Percentiles rank a stretch among this genome's conserved stretches.
Evolutionary conservation across 2,797 vertebrate species (phyloP).

Genomic region (Danionella dracula): DNA sequence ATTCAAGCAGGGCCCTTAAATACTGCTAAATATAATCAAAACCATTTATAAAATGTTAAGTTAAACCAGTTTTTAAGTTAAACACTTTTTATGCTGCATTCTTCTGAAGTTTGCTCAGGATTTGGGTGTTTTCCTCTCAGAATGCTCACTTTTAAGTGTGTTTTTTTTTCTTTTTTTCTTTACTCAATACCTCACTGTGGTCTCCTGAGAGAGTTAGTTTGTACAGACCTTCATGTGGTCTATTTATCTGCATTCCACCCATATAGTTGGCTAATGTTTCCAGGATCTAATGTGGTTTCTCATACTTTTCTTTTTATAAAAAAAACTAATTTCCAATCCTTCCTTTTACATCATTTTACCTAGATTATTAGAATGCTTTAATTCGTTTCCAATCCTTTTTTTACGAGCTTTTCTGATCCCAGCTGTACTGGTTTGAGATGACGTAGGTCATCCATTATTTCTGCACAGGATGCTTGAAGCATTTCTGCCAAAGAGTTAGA

Average conservation of each 20-base stretch:
- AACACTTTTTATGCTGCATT: no score
- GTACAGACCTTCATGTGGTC: conserved; percentile 4
- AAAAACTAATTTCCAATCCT: not conserved
- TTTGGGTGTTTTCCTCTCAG: no score
- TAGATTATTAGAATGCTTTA: not conserved
- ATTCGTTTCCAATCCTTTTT: not conserved
- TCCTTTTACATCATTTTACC: not conserved
- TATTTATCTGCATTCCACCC: conserved; percentile 16
- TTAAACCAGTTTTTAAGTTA: no score
- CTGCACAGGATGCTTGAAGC: conserved; percentile 2
- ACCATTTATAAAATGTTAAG: no score
- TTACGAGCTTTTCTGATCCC: conserved; percentile 20
- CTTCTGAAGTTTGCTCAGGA: no score
- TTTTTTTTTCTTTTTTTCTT: not conserved
- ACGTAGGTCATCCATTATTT: conserved; percentile 15
- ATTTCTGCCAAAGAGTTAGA: conserved; percentile 20
- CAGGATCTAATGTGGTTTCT: not conserved
- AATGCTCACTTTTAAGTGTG: no score
- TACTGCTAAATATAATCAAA: no score
- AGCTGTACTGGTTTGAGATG: not conserved
- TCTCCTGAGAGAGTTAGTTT: not conserved
- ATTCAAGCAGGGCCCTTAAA: no score
- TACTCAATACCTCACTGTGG: not conserved
- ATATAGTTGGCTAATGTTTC: conserved; percentile 4
- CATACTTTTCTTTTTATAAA: not conserved